A percentile compares a stretch with the other conserved stretches of the same genome.
Evolutionary conservation across 2,113 vertebrate species (phyloP).

Genomic region (Vanacampus margaritifer): DNA sequence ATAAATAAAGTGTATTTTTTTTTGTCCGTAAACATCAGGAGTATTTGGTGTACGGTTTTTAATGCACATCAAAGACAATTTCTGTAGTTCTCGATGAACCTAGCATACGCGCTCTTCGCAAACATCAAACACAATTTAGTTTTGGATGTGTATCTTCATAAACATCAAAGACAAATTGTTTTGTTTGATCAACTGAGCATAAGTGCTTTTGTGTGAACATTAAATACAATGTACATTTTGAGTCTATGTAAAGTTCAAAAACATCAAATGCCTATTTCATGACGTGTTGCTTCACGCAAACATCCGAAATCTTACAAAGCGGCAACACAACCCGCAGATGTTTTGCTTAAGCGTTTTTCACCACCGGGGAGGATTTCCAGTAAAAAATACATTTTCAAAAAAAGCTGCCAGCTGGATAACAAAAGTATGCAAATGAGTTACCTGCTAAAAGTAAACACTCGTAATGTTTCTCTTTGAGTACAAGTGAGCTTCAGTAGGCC

Average conservation of each 20-base stretch:
- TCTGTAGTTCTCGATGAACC: no score
- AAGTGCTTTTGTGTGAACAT: no score
- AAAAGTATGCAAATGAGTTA: constrained; percentile 1
- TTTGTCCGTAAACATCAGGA: no score
- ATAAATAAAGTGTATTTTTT: no score
- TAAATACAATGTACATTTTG: no score
- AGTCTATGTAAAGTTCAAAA: background rate
- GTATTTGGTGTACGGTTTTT: no score
- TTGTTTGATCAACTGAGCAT: no score
- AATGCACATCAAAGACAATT: no score
- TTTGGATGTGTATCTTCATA: no score
- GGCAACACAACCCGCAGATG: background rate
- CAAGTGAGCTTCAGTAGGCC: background rate
- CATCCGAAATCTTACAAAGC: background rate
- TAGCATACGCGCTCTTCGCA: no score
- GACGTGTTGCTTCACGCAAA: background rate
- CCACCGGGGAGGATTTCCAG: background rate
- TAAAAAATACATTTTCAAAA: background rate
- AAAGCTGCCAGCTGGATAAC: background rate
- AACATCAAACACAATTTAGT: no score
- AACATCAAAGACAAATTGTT: no score
- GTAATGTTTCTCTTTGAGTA: background rate
- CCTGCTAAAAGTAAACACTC: background rate
- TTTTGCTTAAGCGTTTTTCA: background rate
- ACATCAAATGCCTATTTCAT: background rate